phyloP scores from a whole-genome alignment of 1,140 invertebrate genomes.

The Thalassaphorura encarpata region DNA sequence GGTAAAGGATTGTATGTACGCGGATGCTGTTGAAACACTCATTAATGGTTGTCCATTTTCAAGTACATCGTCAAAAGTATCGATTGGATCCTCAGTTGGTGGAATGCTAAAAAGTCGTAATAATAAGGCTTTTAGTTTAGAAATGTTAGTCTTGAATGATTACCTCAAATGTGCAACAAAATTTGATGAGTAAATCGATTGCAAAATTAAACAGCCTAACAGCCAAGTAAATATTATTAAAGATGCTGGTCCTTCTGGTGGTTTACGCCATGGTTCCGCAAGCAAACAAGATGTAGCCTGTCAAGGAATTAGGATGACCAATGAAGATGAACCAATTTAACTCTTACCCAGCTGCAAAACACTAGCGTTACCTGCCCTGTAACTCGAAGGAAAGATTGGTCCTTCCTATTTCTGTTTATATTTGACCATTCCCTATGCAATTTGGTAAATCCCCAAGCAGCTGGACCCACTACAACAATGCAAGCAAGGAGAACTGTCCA shows the following conservation, averaged over 20 bases:
- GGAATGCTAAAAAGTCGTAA: not conserved
- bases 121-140: not conserved
- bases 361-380: not conserved
- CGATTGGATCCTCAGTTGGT: not conserved
- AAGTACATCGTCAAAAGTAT: constrained; percentile 2
- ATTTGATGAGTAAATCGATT: constrained; percentile 9
- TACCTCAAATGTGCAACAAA: constrained; percentile 8
- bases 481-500: not conserved
- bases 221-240: constrained; percentile 6
- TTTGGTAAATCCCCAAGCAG: not conserved
- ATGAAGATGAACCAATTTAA: not conserved
- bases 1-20: not conserved
- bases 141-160: not conserved
- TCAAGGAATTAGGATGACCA: not conserved
- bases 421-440: not conserved
- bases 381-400: not conserved
- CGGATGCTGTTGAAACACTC: not conserved
- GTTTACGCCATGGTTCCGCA: constrained; percentile 5
- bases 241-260: constrained; percentile 1
- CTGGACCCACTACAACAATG: not conserved
- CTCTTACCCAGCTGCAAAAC: not conserved
- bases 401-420: not conserved
- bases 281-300: not conserved
- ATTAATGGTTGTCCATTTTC: not conserved
- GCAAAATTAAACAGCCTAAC: constrained; percentile 1